A percentile compares a stretch with the other conserved stretches of the same genome.
Conservation (phyloP, 2,888 invertebrate species). For the Linnaemya tessellans region DNA sequence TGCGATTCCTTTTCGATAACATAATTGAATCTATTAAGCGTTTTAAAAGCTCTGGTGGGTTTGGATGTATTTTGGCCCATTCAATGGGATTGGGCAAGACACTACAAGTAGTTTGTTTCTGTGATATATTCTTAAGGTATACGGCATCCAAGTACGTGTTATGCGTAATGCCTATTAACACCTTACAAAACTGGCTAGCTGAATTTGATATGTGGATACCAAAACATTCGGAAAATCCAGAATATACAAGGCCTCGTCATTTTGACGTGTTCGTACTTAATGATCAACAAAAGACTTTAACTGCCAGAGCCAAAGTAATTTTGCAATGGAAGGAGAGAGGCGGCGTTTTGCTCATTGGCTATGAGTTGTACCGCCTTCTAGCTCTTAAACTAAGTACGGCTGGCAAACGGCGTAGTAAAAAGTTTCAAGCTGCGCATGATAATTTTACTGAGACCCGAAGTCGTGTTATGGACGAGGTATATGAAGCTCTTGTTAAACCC, state of each 20-base stretch:
- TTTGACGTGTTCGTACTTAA: constrained; percentile 96
- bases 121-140: constrained; percentile 96
- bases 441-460: constrained; percentile 86
- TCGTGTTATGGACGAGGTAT: constrained; percentile 92
- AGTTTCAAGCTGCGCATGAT: constrained; percentile 76
- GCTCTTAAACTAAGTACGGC: constrained; percentile 88
- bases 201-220: constrained; percentile 99
- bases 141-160: constrained; percentile 94
- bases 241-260: constrained; percentile 90
- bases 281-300: constrained; percentile 96
- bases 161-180: constrained; percentile 99
- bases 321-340: constrained; percentile 94
- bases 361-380: constrained; percentile 96
- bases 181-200: constrained; percentile 97
- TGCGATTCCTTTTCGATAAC: constrained; percentile 97
- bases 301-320: constrained; percentile 93
- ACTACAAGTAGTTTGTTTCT: constrained; percentile 96
- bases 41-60: constrained; percentile 94
- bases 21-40: constrained; percentile 96
- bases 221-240: constrained; percentile 86
- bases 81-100: constrained; percentile 99
- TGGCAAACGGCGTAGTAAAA: constrained; percentile 84
- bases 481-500: constrained; percentile 92
- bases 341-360: constrained; percentile 97
- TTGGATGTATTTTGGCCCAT: constrained; percentile 99